Evolutionary conservation across 2,888 invertebrate genomes (phyloP).

Genomic region (Argyresthia albistria): DNA sequence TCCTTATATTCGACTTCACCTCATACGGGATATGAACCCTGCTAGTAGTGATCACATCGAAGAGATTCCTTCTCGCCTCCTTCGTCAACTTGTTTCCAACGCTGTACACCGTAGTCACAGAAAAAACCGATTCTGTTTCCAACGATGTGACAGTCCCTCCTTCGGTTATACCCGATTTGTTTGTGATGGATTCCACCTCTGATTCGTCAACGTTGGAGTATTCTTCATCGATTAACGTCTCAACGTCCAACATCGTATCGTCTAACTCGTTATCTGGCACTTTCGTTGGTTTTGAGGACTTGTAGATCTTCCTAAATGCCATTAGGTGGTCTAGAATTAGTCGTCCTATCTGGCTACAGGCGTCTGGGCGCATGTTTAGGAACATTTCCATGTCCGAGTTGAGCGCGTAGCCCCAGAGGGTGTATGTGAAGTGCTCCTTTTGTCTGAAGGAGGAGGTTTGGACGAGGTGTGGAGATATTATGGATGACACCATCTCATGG

Average conservation of each 20-base stretch:
- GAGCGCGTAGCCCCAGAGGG: conserved; percentile 71
- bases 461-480: conserved; percentile 60
- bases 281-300: conserved; percentile 34
- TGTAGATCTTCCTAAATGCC: conserved; percentile 65
- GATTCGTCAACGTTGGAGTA: conserved; percentile 58
- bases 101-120: conserved; percentile 55
- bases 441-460: conserved; percentile 62
- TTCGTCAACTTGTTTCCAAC: conserved; percentile 41
- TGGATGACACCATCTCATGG: conserved; percentile 73
- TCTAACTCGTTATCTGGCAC: conserved; percentile 42
- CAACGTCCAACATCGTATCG: conserved; percentile 49
- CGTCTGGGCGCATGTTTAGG: conserved; percentile 70
- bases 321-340: conserved; percentile 68
- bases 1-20: conserved; percentile 53
- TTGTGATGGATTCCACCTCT: conserved; percentile 30
- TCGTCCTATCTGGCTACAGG: conserved; percentile 69
- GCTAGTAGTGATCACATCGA: conserved; percentile 54
- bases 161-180: conserved; percentile 40
- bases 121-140: conserved; percentile 55
- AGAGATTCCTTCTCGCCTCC: conserved; percentile 54
- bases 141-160: conserved; percentile 51
- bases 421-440: conserved; percentile 67
- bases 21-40: conserved; percentile 51
- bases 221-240: conserved; percentile 59
- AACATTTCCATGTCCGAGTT: conserved; percentile 72